Evolutionary conservation across 2,797 vertebrate genomes (phyloP).

Genomic region (Phrynocephalus forsythii): DNA sequence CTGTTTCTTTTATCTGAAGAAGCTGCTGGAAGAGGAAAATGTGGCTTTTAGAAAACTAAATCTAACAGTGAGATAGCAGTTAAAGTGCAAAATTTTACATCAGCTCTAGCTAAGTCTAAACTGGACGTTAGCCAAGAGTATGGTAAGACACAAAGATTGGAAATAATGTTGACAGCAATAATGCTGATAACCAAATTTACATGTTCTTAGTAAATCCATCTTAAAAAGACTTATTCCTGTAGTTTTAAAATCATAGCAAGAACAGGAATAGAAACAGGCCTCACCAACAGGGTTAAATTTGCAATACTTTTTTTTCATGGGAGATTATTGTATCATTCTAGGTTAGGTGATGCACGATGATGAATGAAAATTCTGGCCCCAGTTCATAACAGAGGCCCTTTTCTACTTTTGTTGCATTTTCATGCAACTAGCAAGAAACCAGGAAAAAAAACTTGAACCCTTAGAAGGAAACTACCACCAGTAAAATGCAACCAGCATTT

Average conservation of each 20-base stretch:
- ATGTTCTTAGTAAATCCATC: neutral
- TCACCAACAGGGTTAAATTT: too few species aligned
- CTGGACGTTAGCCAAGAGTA: neutral
- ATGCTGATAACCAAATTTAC: neutral
- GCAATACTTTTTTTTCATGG: too few species aligned
- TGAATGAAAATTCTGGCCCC: neutral
- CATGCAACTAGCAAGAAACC: too few species aligned
- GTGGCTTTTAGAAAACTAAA: conserved; percentile 15
- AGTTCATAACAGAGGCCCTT: neutral
- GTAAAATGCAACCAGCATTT: too few species aligned
- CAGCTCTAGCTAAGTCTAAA: neutral
- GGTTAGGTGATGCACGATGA: neutral
- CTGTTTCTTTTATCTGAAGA: conserved; percentile 40
- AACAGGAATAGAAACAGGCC: too few species aligned
- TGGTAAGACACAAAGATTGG: neutral
- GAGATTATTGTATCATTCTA: neutral
- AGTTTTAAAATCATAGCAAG: neutral
- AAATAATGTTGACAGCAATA: neutral
- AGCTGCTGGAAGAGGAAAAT: conserved; percentile 34
- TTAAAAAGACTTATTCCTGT: neutral
- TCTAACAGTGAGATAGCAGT: rapidly evolving
- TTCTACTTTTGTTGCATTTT: too few species aligned
- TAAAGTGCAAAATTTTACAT: neutral
- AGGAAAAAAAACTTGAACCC: too few species aligned
- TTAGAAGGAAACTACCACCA: too few species aligned